Evolutionary conservation across 2,888 invertebrate genomes (phyloP).

Genomic region (Cheilosia impressa): DNA sequence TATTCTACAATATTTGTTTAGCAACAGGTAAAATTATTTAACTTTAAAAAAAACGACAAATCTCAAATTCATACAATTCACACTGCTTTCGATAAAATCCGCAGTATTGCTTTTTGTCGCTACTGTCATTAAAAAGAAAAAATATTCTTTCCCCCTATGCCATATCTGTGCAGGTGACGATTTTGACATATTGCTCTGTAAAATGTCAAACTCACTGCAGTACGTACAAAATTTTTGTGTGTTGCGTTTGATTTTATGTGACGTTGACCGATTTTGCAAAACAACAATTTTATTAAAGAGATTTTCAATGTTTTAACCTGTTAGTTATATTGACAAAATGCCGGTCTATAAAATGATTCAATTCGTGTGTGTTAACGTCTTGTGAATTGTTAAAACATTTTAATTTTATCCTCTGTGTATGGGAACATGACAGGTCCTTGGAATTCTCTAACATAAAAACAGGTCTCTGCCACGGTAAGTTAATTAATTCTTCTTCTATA

Average conservation of each 20-base stretch:
- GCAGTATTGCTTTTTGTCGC: background rate
- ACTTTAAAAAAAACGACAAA: no score
- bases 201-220: constrained; percentile 35
- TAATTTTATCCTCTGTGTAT: constrained; percentile 1
- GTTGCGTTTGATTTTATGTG: constrained; percentile 44
- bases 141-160: background rate
- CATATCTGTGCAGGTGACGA: constrained; percentile 19
- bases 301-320: background rate
- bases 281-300: constrained; percentile 15
- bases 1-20: no score
- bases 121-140: background rate
- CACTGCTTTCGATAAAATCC: background rate
- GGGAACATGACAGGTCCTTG: constrained; percentile 25
- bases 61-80: no score
- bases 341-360: constrained; percentile 6
- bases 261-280: constrained; percentile 51
- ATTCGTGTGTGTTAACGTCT: constrained; percentile 19
- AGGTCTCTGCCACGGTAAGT: constrained; percentile 35
- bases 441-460: constrained; percentile 7
- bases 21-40: no score
- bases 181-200: constrained; percentile 14
- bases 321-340: constrained; percentile 2
- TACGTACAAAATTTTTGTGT: constrained; percentile 13
- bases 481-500: background rate
- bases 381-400: background rate